Evolutionary conservation across 2,888 invertebrate species (phyloP).

Genomic region (Ectobius pallidus): DNA sequence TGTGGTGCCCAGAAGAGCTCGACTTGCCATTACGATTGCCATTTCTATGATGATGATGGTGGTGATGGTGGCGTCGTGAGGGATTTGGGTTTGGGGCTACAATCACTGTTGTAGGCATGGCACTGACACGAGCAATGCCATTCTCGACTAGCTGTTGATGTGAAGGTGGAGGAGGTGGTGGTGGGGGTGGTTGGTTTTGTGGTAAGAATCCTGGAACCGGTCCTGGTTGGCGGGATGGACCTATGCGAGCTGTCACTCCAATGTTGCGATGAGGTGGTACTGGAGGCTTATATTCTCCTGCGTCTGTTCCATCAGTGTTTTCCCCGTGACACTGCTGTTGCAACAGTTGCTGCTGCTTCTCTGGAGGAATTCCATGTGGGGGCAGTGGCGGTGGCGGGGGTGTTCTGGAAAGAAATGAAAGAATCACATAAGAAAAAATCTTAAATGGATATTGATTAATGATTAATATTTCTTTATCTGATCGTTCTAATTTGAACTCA

Average conservation of each 20-base stretch:
- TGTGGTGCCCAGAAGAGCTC: constrained; percentile 28
- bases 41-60: constrained; percentile 46
- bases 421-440: constrained; percentile 3
- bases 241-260: constrained; percentile 60
- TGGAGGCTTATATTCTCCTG: constrained; percentile 82
- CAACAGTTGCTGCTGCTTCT: constrained; percentile 46
- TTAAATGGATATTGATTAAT: too few species aligned
- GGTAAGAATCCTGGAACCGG: constrained; percentile 37
- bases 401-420: constrained; percentile 35
- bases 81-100: constrained; percentile 33
- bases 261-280: constrained; percentile 86
- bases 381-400: constrained; percentile 45
- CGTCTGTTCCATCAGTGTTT: constrained; percentile 56
- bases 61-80: constrained; percentile 49
- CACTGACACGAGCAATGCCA: too few species aligned
- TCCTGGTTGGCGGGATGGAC: constrained; percentile 40
- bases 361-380: constrained; percentile 51
- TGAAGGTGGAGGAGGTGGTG: constrained; percentile 57
- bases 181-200: constrained; percentile 51
- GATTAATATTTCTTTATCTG: too few species aligned
- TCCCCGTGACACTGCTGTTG: neutral
- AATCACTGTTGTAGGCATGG: neutral
- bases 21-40: constrained; percentile 33
- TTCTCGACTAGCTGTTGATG: constrained; percentile 48
- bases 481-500: too few species aligned